Conservation (phyloP, 1,140 invertebrate species). For the Magallana ariakensis region DNA sequence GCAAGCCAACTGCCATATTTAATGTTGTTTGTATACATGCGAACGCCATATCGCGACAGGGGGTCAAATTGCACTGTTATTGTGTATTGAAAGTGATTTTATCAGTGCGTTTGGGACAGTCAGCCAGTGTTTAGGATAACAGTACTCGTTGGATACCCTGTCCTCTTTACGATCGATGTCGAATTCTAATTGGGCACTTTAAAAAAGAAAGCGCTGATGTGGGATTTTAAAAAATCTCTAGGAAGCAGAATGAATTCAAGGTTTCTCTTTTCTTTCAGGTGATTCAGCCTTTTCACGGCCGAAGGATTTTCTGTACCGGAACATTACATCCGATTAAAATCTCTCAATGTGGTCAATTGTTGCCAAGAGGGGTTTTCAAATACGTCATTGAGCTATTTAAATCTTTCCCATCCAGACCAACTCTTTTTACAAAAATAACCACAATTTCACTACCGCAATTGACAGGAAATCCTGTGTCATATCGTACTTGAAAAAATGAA, state of each 20-base stretch:
- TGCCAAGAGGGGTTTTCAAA: slow-evolving; percentile 4
- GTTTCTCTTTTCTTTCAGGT: slow-evolving; percentile 9
- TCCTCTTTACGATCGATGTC: too few relatives aligned
- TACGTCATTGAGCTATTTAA: slow-evolving; percentile 19
- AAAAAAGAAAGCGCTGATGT: not conserved
- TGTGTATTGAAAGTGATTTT: too few relatives aligned
- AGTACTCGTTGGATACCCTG: too few relatives aligned
- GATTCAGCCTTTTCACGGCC: not conserved
- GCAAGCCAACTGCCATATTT: too few relatives aligned
- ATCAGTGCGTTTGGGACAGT: too few relatives aligned
- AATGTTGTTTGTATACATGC: too few relatives aligned
- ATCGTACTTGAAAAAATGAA: not conserved
- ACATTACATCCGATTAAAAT: not conserved
- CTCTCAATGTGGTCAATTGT: not conserved
- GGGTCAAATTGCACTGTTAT: too few relatives aligned
- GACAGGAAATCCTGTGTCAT: slow-evolving; percentile 17
- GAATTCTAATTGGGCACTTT: too few relatives aligned
- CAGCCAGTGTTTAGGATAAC: too few relatives aligned
- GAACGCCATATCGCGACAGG: too few relatives aligned
- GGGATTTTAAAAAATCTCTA: not conserved
- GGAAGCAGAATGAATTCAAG: not conserved
- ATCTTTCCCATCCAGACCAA: not conserved
- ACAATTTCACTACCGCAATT: slow-evolving; percentile 8
- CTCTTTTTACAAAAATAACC: slow-evolving; percentile 1
- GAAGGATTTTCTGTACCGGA: slow-evolving; percentile 3